A percentile compares a stretch with the other conserved stretches of the same genome.
phyloP scores from a whole-genome alignment of 2,888 invertebrate genomes.

The Oligia latruncula region DNA sequence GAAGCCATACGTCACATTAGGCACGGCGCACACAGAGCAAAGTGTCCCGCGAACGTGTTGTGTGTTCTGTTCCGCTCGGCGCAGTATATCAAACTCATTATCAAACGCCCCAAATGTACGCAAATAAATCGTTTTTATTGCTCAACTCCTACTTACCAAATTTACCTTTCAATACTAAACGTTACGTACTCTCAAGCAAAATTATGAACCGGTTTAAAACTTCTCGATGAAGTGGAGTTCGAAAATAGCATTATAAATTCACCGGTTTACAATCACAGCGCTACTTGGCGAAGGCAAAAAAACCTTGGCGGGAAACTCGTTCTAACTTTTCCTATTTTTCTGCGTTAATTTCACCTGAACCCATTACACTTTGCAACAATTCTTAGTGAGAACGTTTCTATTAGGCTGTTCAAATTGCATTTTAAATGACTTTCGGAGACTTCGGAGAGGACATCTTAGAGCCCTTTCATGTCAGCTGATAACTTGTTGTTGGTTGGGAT shows the following conservation, averaged over 20 bases:
- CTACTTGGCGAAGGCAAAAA: constrained; percentile 87
- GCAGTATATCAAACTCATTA: constrained; percentile 58
- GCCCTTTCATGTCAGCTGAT: constrained; percentile 47
- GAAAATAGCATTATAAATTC: constrained; percentile 90
- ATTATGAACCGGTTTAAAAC: constrained; percentile 87
- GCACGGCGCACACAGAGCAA: constrained; percentile 51
- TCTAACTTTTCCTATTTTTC: constrained; percentile 91
- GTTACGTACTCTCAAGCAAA: constrained; percentile 82
- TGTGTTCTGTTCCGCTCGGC: constrained; percentile 43
- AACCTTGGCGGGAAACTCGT: constrained; percentile 87
- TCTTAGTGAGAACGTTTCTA: constrained; percentile 87
- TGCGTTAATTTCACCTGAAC: constrained; percentile 90
- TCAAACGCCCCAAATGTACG: constrained; percentile 52
- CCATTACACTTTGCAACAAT: constrained; percentile 90
- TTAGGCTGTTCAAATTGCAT: constrained; percentile 88
- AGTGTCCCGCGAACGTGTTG: constrained; percentile 55
- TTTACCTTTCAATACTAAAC: constrained; percentile 75
- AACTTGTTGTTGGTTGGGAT: constrained; percentile 45
- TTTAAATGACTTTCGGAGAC: constrained; percentile 84
- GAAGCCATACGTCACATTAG: constrained; percentile 67
- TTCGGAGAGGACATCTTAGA: constrained; percentile 68
- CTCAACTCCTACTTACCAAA: constrained; percentile 72
- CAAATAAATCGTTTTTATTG: constrained; percentile 66
- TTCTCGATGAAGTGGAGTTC: constrained; percentile 89
- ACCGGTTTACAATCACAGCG: constrained; percentile 90